Conservation (phyloP, 2,113 vertebrate species). For the Cathartes aura region DNA sequence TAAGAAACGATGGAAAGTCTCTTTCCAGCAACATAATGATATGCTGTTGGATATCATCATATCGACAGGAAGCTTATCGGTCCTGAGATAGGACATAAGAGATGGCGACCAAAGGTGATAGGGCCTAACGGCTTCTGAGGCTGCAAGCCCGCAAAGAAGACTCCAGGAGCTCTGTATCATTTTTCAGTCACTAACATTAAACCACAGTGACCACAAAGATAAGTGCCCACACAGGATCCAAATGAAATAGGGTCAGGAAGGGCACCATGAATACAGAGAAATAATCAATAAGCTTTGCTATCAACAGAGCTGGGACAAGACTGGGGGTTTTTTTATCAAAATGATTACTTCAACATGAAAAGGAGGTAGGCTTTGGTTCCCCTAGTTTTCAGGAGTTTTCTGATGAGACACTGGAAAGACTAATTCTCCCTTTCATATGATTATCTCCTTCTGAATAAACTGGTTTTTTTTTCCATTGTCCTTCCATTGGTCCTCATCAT, state of each 20-base stretch:
- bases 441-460: not conserved
- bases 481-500: not conserved
- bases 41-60: not conserved
- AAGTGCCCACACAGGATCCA: slow-evolving; percentile 9
- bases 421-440: not conserved
- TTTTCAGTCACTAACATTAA: slow-evolving; percentile 31
- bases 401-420: not conserved
- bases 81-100: not conserved
- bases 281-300: slow-evolving; percentile 30
- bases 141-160: not conserved
- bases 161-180: not conserved
- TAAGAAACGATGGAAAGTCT: not conserved
- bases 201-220: slow-evolving; percentile 20
- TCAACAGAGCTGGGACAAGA: not conserved
- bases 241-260: slow-evolving; percentile 53
- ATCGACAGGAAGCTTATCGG: not conserved
- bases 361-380: not conserved
- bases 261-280: not conserved
- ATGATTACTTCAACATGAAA: not conserved
- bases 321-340: not conserved
- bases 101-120: not conserved
- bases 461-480: rapidly evolving
- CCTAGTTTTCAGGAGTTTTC: not conserved
- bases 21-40: not conserved
- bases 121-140: not conserved